Evolutionary conservation across 1,140 invertebrate genomes (phyloP), one percentile per base, ranked within the genome.

Genomic region (Limonius californicus): DNA sequence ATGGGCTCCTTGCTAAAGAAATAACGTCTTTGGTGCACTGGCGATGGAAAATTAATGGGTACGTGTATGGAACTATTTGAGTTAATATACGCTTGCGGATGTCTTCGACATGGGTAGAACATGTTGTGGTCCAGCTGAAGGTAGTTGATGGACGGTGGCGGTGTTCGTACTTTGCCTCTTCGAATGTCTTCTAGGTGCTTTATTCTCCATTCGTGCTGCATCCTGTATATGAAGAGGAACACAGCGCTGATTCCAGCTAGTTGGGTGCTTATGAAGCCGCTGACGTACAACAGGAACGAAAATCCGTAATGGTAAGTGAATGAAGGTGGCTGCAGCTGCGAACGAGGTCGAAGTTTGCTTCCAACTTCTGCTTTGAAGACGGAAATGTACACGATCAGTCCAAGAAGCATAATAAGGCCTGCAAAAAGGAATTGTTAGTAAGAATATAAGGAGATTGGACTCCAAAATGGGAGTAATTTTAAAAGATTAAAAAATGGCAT

Each of bases 371-470:
- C 86, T 78, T 95, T 95, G 71, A 95, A 90, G 55, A 93, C 87
- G 9, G 92, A 93, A 80, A 95, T 93, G 83, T 94, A 95, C 82
- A 94, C 91, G 65, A 95, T 90, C 72, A 94, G 84, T 16, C 91
- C 92, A 57, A 91, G 88, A 57, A 95, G 83, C 88, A 94, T 92
- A 56, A 93, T 80, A 32, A 95, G 79, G 72, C 92, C 92, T 94
- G 78, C 15, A 82, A 50, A 50, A 50, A 45, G n/a, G n/a, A 81
- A n/a, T n/a, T n/a, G n/a, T n/a, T 45, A 45, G n/a, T 45, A 45
- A 8, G 4, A 32, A 32, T 32, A 32, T 32, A n/a, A n/a, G n/a
- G n/a, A n/a, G n/a, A n/a, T n/a, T n/a, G n/a, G n/a, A n/a, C n/a
- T n/a, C n/a, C n/a, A n/a, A n/a, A n/a, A n/a, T n/a, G n/a, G n/a